Conservation (phyloP, 2,797 vertebrate genomes). For the Sarcoramphus papa region DNA sequence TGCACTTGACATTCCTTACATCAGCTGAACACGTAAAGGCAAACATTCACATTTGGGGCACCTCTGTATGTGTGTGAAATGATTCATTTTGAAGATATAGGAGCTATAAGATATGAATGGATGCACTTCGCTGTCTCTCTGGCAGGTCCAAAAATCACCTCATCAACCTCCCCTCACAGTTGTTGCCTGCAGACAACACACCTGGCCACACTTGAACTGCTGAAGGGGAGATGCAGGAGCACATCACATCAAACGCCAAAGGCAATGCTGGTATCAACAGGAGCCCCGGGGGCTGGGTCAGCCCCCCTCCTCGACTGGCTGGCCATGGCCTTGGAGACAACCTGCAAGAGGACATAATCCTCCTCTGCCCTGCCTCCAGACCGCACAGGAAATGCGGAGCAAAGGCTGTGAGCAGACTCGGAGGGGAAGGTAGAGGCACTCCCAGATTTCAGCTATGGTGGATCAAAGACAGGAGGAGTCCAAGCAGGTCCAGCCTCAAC, state of each 20-base stretch:
- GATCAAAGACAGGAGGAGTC: background rate
- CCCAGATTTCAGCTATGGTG: background rate
- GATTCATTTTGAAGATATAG: background rate
- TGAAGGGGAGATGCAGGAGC: background rate
- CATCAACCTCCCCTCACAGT: background rate
- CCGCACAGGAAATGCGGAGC: background rate
- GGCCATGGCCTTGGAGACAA: background rate
- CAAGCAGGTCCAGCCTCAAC: background rate
- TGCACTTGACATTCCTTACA: background rate
- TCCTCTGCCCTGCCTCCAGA: background rate
- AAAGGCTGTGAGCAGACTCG: background rate
- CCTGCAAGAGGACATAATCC: background rate
- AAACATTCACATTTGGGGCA: background rate
- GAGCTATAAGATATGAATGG: background rate
- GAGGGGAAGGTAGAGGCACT: background rate
- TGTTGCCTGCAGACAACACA: background rate
- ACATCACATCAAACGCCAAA: background rate
- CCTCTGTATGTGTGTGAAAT: background rate
- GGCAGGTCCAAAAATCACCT: background rate
- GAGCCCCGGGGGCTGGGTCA: background rate
- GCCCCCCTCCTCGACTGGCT: accelerated
- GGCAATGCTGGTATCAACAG: background rate
- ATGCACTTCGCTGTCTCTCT: background rate
- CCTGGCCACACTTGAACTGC: background rate
- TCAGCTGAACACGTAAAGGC: background rate